A percentile compares a stretch with the other conserved stretches of the same genome.
phyloP scores from a whole-genome alignment of 2,113 vertebrate genomes.

The Hiodon tergisus region DNA sequence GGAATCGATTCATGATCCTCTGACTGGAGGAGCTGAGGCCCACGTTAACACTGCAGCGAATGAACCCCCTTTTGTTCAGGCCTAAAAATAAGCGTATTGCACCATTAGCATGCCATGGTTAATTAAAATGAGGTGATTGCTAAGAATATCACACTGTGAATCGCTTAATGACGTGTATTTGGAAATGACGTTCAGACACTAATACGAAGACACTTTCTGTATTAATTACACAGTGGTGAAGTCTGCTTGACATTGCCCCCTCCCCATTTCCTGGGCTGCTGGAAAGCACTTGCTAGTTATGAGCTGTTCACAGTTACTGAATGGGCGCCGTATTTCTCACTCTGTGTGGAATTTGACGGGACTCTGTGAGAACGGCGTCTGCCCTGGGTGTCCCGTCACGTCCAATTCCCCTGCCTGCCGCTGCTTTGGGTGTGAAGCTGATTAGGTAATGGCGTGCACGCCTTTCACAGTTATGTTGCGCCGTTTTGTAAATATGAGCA shows the following conservation, averaged over 20 bases:
- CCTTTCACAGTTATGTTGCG: too few species aligned
- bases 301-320: not conserved
- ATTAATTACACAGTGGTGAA: not conserved
- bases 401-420: too few species aligned
- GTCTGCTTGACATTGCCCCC: too few species aligned
- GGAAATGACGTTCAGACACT: not conserved
- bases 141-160: not conserved
- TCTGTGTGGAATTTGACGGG: conserved; percentile 36
- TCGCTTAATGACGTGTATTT: not conserved
- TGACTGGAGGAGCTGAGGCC: too few species aligned
- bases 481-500: too few species aligned
- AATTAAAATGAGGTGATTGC: conserved; percentile 1
- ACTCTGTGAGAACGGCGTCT: conserved; percentile 10
- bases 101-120: not conserved
- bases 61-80: not conserved
- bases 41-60: not conserved
- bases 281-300: conserved; percentile 7
- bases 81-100: not conserved
- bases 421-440: too few species aligned
- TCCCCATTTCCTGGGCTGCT: not conserved
- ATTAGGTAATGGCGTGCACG: too few species aligned
- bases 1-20: too few species aligned
- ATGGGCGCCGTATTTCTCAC: conserved; percentile 12
- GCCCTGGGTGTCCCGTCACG: not conserved
- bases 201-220: not conserved